A percentile compares a stretch with the other conserved stretches of the same genome.
Evolutionary conservation across 1,140 invertebrate species (phyloP).

Genomic region (Zaprionus capensis): DNA sequence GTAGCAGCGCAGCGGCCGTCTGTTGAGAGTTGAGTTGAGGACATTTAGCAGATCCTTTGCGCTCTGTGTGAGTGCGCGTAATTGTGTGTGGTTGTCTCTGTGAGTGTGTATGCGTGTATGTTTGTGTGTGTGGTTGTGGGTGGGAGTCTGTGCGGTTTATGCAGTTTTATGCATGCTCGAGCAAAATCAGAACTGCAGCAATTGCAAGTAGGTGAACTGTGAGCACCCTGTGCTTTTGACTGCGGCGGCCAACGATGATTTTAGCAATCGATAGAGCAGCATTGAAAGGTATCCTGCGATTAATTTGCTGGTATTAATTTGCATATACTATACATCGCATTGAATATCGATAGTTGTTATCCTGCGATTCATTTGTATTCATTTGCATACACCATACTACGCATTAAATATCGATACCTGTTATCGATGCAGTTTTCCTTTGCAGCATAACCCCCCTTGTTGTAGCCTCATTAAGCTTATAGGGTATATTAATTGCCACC

Average conservation of each 20-base stretch:
- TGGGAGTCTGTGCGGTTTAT: not conserved
- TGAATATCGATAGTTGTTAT: not conserved
- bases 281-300: not conserved
- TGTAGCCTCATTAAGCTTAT: not conserved
- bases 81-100: not conserved
- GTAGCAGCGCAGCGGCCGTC: not conserved
- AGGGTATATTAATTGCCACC: conserved; percentile 17
- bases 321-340: not conserved
- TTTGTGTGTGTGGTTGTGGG: not conserved
- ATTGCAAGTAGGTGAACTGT: not conserved
- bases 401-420: not conserved
- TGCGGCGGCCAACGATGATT: not conserved
- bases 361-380: not conserved
- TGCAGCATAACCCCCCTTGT: no score
- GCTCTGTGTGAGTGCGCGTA: not conserved
- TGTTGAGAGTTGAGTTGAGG: conserved; percentile 11
- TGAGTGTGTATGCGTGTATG: not conserved
- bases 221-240: not conserved
- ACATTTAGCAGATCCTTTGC: conserved; percentile 34
- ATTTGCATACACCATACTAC: not conserved
- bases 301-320: not conserved
- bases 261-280: not conserved
- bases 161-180: conserved; percentile 14
- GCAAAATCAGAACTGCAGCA: not conserved
- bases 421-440: not conserved